Evolutionary conservation across 1,140 invertebrate species (phyloP), one percentile per base, ranked within the genome.

Genomic region (Rhyacophila brunnea): DNA sequence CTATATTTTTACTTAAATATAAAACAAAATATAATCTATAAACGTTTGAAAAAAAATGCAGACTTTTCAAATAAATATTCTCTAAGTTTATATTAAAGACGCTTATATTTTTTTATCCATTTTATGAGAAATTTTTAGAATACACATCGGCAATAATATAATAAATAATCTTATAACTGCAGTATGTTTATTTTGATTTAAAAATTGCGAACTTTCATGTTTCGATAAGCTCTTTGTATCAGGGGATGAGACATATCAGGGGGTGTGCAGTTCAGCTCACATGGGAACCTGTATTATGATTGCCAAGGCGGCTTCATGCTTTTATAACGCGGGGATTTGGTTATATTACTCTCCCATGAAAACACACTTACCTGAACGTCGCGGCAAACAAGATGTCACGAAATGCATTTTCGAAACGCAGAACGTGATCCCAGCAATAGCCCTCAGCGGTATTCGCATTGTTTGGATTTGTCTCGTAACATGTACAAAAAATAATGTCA

Each of bases 281-380:
- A 28, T 20, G 50, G 62, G 62, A 57, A 55, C 42, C 38, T 50
- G 58, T 60, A 60, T 64, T 64, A 64, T 60, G 57, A 64, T 64
- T 64, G 62, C 52, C 57, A 47, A 45, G 46, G 52, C 28, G 44
- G 47, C 62, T 64, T 57, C 62, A 46, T 60, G 62, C 62, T 60
- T 60, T 59, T 60, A 60, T 60, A 60, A 64, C 62, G 44, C 50
- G 45, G 57, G 62, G 62, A 64, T 64, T 64, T 64, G 62, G 57
- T 64, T 64, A 64, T 53, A 64, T 64, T 64, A 64, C 49, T 57
- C 56, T 64, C 52, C 44, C 23, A 23, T 23, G 52, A 59, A 63
- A 63, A 63, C 58, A 59, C 58, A 42, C 51, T 63, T 63, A 63
- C 61, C 61, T 63, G 61, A 63, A 63, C 45, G 58, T 50, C 34